Base-by-base conservation (phyloP, 2,888 invertebrate genomes). In the Caenorhabditis sp. region DNA sequence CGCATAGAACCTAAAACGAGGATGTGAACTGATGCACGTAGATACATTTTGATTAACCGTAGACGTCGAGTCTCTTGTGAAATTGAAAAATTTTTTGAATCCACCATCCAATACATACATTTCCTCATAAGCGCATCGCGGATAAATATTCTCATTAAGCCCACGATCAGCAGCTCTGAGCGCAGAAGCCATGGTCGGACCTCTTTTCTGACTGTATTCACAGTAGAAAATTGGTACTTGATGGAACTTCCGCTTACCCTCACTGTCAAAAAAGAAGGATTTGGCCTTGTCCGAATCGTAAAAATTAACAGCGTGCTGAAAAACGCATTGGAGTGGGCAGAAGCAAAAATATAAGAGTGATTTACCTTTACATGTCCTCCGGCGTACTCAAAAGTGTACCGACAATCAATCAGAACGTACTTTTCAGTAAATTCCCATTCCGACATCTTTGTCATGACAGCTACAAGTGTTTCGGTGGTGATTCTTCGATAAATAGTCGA, bases 161-260 rank as follows among this genome's bases (percentile, higher is more conserved):
- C 92, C 92, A 0, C 97, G 92, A 90, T 99, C 97, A 26, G 93
- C 90, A 56, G 93, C 93, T 4, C 97, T 93, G 62, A 97, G 91
- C 89, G 93, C 94, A 2, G 95, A 93, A 1, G 85, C 85, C 74
- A 98, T 91, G 85, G 93, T 94, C 0, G 98, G 98, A 1, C 96
- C 98, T 61, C 98, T 92, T 90, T 97, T 95, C 70, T 95, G 93
- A 0, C 96, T 96, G 91, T 96, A 99, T 90, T 99, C 98, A 90
- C 99, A 80, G 65, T 78, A 80, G 43, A 80, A 80, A 20, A 80
- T 80, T 1, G 78, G 80, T 5, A 63, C 68, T 15, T 41, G 26
- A 5, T 43, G 8, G 22, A 32, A 37, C 13, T 35, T 43, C 8
- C 27, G 17, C 2, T 17, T 15, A 7, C 50, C 41, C 3, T 71